Base-by-base conservation (phyloP, 2,113 vertebrate species). In the Bolborhynchus lineola region DNA sequence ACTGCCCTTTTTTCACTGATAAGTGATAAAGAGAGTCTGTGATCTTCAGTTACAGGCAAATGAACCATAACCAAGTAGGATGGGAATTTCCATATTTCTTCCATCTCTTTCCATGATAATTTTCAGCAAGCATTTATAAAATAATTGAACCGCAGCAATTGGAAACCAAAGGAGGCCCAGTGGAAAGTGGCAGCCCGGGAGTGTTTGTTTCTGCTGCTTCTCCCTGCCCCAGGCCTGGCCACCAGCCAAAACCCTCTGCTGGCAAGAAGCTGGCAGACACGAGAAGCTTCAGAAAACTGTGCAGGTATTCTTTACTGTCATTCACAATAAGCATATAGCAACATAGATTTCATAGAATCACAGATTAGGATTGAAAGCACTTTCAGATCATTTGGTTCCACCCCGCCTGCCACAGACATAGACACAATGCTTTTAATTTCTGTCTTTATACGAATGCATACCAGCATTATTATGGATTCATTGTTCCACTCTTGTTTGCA, bases 261-360 rank as follows among this genome's bases (percentile, higher is more conserved):
- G 35, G 26, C 5, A 5, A 65, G 31, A 1, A 11, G 37, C n/a
- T 7, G 4, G 23, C 0, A 3, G 39, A 53, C 29, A 19, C 0
- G 0, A 23, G 8, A 64, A 83, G 62, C 63, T 47, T 42, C 37
- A 53, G 53, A 21, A n/a, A 76, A 68, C 9, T 42, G 25, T 46
- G 35, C 57, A 65, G 16, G 41, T 11, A 15, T 7, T 87, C 68
- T 78, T 71, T 68, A 12, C 0, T 68, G 29, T 21, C 29, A 49
- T 5, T 74, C 37, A 44, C 31, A 76, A 41, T 20, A 28, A 68
- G 29, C 44, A 82, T 4, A 16, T 59, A 80, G 28, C 25, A 87
- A 46, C 8, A 13, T 2, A 62, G 24, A 70, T 60, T 49, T 69
- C 71, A 15, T 24, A 59, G n/a, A 59, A 35, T 35, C 33, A 59